Evolutionary conservation across 2,888 invertebrate genomes (phyloP), one percentile per base, ranked within the genome.

Genomic region (Argyra leucocephala): DNA sequence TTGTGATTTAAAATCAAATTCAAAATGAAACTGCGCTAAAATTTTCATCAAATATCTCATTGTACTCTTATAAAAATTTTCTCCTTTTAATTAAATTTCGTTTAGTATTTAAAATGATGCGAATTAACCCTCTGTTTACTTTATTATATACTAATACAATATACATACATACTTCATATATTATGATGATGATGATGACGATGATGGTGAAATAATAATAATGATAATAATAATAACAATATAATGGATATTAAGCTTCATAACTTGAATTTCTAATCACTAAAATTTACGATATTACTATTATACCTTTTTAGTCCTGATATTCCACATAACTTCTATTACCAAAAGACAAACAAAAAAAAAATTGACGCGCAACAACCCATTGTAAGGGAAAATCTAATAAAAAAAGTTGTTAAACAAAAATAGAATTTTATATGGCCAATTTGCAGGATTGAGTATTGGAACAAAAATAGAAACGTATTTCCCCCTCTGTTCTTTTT

Each of bases 181-280:
- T 18, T 48, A 48, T 15, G 15, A 48, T 31, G 18, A 48, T 48
- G 48, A n/a, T 48, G 7, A 10, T 31, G 12, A 48, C 5, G 15
- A 15, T 48, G 15, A 48, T 48, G 18, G 5, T 7, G 5, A 48
- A 48, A 48, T 48, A 12, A 48, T 48, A 48, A 48, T 5, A 48
- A 48, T 48, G 15, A 15, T 48, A 48, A 48, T 48, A 48, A 48
- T 48, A 48, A 48, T 48, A 48, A 48, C 48, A 48, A 48, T 48
- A 48, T 48, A 48, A 48, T n/a, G 48, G 6, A n/a, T 48, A 48
- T 48, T 48, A 4, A 48, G 48, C 48, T 48, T 26, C 48, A 48
- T 48, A 48, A 59, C 59, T 59, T 24, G 23, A 59, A 59, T 23
- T 59, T 23, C 59, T 59, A 59, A 59, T 59, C 59, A 59, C 59